Evolutionary conservation across 2,113 vertebrate species (phyloP).

Genomic region (Nanorana parkeri): DNA sequence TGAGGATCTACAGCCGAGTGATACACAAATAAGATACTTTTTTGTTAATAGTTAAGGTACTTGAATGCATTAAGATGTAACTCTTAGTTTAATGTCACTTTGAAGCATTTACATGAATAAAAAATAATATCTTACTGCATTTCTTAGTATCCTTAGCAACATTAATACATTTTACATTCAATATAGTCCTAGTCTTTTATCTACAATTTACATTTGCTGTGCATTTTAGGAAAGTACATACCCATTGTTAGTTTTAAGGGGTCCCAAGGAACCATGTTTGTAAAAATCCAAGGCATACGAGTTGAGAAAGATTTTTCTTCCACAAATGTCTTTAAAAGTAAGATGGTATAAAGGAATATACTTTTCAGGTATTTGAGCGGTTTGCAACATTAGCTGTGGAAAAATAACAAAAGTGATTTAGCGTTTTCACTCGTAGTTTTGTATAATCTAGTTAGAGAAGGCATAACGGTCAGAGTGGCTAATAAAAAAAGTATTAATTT

Average conservation of each 20-base stretch:
- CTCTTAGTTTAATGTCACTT: too few relatives aligned
- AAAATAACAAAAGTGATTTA: not conserved
- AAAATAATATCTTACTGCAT: too few relatives aligned
- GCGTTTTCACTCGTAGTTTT: too few relatives aligned
- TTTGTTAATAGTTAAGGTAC: too few relatives aligned
- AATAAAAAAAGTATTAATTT: not conserved
- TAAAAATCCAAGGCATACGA: constrained; percentile 60
- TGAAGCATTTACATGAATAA: too few relatives aligned
- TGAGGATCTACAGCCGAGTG: too few relatives aligned
- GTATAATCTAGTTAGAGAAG: too few relatives aligned
- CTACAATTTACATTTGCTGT: not conserved
- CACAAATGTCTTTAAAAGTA: constrained; percentile 21
- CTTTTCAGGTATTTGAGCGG: constrained; percentile 30
- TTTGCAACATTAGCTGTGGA: constrained; percentile 46
- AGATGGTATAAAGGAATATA: constrained; percentile 49
- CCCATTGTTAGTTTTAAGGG: constrained; percentile 53
- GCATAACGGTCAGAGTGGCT: not conserved
- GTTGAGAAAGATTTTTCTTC: constrained; percentile 57
- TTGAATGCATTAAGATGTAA: too few relatives aligned
- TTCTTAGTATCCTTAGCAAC: too few relatives aligned
- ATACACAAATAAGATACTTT: too few relatives aligned
- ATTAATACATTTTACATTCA: too few relatives aligned
- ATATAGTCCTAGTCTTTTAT: too few relatives aligned
- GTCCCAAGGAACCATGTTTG: constrained; percentile 57
- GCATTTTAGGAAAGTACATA: not conserved